Conservation (phyloP, 2,113 vertebrate genomes). For the Scalopus aquaticus region DNA sequence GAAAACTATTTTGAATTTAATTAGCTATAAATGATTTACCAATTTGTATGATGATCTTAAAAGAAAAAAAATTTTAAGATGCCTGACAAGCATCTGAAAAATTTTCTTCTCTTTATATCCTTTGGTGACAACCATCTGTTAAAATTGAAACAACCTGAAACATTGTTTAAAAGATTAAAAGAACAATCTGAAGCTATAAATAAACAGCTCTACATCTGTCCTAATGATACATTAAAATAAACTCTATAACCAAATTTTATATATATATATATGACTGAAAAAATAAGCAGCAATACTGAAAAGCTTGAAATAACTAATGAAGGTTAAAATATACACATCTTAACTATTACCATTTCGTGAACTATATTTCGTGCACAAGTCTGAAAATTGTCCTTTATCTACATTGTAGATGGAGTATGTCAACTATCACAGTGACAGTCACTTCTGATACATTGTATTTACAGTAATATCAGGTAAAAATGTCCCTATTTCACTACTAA, state of each 20-base stretch:
- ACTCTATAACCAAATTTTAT: slow-evolving; percentile 44
- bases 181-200: slow-evolving; percentile 34
- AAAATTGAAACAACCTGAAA: slow-evolving; percentile 38
- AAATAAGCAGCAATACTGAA: slow-evolving; percentile 61
- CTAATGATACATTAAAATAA: slow-evolving; percentile 45
- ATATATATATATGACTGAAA: slow-evolving; percentile 63
- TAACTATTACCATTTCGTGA: slow-evolving; percentile 69
- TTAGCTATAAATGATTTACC: slow-evolving; percentile 39
- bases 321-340: slow-evolving; percentile 77
- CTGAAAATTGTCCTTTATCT: slow-evolving; percentile 67
- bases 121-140: slow-evolving; percentile 5
- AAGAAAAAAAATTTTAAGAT: slow-evolving; percentile 30
- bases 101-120: background rate
- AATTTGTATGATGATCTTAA: background rate
- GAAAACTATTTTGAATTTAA: slow-evolving; percentile 53
- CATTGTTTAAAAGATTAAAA: background rate
- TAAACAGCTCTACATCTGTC: background rate
- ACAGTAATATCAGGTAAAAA: background rate
- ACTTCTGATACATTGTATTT: slow-evolving; percentile 16
- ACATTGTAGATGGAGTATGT: slow-evolving; percentile 26
- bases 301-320: slow-evolving; percentile 77
- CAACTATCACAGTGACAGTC: slow-evolving; percentile 2
- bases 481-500: background rate
- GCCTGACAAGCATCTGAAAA: slow-evolving; percentile 31
- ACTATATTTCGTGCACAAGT: slow-evolving; percentile 61